Evolutionary conservation across 2,113 vertebrate genomes (phyloP).

Genomic region (Girardinichthys multiradiatus): DNA sequence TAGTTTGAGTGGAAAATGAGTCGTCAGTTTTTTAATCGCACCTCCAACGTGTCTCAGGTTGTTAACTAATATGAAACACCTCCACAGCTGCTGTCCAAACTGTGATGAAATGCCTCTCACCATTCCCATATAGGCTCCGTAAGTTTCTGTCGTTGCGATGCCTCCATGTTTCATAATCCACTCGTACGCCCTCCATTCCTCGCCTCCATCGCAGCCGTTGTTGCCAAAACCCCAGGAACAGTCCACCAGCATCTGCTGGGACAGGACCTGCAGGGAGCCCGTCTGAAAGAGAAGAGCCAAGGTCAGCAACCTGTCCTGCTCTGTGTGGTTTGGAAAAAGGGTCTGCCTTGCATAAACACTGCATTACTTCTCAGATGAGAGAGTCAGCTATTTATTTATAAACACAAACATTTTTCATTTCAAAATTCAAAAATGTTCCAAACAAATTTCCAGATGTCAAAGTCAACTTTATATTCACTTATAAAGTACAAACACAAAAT

Average conservation of each 20-base stretch:
- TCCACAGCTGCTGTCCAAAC: not conserved
- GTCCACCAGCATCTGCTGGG: slow-evolving; percentile 87
- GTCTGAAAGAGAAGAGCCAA: slow-evolving; percentile 57
- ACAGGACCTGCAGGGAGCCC: slow-evolving; percentile 79
- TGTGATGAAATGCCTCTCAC: slow-evolving; percentile 57
- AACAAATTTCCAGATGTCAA: too few relatives aligned
- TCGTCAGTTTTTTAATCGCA: not conserved
- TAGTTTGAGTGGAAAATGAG: not conserved
- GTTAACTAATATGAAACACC: not conserved
- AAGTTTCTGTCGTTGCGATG: slow-evolving; percentile 82
- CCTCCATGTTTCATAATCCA: slow-evolving; percentile 87
- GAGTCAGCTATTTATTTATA: too few relatives aligned
- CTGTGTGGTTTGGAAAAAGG: too few relatives aligned
- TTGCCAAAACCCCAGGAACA: slow-evolving; percentile 88
- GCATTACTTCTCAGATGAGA: too few relatives aligned
- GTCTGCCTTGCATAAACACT: too few relatives aligned
- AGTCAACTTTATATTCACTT: too few relatives aligned
- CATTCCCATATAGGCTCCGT: slow-evolving; percentile 84
- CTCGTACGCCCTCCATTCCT: slow-evolving; percentile 85
- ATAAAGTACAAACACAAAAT: too few relatives aligned
- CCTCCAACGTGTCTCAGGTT: not conserved
- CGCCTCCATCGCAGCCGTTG: slow-evolving; percentile 82
- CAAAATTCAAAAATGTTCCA: too few relatives aligned
- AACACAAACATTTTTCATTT: too few relatives aligned
- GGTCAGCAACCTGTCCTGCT: not conserved